phyloP scores from a whole-genome alignment of 2,888 invertebrate genomes.

The Thecophora atra region DNA sequence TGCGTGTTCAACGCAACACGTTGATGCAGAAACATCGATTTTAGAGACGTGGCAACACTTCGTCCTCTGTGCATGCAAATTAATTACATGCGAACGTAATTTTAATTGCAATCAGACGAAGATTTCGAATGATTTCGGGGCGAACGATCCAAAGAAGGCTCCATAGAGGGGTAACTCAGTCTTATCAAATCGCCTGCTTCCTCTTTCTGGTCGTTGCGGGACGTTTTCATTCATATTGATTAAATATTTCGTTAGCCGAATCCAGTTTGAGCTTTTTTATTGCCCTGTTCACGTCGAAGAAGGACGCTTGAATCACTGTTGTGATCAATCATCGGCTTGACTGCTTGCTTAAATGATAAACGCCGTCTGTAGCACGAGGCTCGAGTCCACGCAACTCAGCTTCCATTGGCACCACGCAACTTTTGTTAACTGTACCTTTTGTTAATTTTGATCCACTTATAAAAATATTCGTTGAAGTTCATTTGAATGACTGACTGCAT shows the following conservation, averaged over 20 bases:
- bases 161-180: neutral
- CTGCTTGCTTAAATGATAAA: slow-evolving; percentile 33
- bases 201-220: too few species aligned
- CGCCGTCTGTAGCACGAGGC: neutral
- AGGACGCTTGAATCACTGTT: slow-evolving; percentile 23
- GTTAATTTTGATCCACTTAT: slow-evolving; percentile 32
- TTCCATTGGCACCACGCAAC: neutral
- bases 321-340: slow-evolving; percentile 36
- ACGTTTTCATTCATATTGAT: neutral
- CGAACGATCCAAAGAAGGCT: slow-evolving; percentile 19
- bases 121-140: slow-evolving; percentile 15
- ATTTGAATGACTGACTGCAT: slow-evolving; percentile 36
- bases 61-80: slow-evolving; percentile 58
- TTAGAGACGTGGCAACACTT: neutral
- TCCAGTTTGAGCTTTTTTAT: neutral
- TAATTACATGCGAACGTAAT: slow-evolving; percentile 66
- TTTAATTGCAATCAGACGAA: slow-evolving; percentile 57
- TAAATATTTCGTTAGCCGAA: neutral
- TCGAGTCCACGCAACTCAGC: neutral
- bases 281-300: slow-evolving; percentile 8
- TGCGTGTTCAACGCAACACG: slow-evolving; percentile 21
- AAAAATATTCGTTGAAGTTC: slow-evolving; percentile 1
- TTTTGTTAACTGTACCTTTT: slow-evolving; percentile 33
- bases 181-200: slow-evolving; percentile 13
- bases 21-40: neutral